Evolutionary conservation across 2,888 invertebrate genomes (phyloP), one percentile per base, ranked within the genome.

Genomic region (Phaonia tiefii): DNA sequence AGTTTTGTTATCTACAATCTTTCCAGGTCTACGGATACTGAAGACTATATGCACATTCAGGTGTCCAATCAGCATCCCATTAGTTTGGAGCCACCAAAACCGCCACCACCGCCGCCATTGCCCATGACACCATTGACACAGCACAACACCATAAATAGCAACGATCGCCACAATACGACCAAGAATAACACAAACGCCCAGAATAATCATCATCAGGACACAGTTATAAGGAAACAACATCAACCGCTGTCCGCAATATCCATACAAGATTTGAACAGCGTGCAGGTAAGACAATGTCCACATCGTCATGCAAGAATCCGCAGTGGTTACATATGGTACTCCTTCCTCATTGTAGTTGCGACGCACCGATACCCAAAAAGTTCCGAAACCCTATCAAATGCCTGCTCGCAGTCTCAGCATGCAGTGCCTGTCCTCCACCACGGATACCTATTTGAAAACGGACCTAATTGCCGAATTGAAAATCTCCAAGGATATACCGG

Each of bases 381-480:
- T 95, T 13, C 93, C 95, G 2, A 96, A 96, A 89, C 96, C 96
- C 0, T 92, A 96, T 86, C 96, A 96, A n/a, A 96, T 96, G n/a
- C 95, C 95, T 8, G 93, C 93, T 0, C 92, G 96, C 72, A 95
- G 95, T 85, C 93, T 96, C 86, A 95, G 95, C 86, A 92, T 96
- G 89, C 95, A 95, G 89, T 94, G 95, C 85, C 90, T 95, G 46
- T 93, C 94, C 74, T 93, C 93, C 77, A 92, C 92, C 80, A 92
- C 92, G 54, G 95, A 95, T 83, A 93, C 94, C 58, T 96, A 94
- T 91, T 92, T 94, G 85, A 97, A 96, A 90, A 96, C 95, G 26
- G 97, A 97, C 90, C 91, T 98, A 63, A 98, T 98, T 83, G 97
- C 97, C 60, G 98, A 98, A 88, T 91, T 98, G 80, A 98, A 98